Evolutionary conservation across 2,888 invertebrate genomes (phyloP).

Genomic region (Acanthosepion esculentum): DNA sequence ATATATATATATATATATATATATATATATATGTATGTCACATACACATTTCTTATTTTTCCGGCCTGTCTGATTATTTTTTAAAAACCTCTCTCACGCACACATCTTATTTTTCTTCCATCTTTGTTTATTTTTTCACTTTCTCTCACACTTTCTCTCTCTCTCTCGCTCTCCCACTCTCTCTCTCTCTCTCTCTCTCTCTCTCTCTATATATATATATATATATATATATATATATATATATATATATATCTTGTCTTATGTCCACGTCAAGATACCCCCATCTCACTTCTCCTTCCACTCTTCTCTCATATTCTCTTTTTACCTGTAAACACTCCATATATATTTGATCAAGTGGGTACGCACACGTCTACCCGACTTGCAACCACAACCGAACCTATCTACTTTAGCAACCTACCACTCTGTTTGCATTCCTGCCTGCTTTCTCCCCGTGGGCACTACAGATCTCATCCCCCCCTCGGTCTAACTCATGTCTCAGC

Average conservation of each 20-base stretch:
- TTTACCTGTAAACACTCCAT: not conserved
- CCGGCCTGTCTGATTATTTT: no score
- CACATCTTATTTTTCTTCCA: not conserved
- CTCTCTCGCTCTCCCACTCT: not conserved
- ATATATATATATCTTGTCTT: not conserved
- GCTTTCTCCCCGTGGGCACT: not conserved
- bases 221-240: constrained; percentile 2
- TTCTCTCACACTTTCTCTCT: not conserved
- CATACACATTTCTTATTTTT: no score
- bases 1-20: no score
- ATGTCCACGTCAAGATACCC: not conserved
- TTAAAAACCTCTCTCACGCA: not conserved
- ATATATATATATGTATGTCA: no score
- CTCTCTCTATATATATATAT: not conserved
- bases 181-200: not conserved
- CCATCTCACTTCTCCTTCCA: not conserved
- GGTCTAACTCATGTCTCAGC: not conserved
- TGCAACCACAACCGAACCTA: not conserved
- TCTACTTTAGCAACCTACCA: not conserved
- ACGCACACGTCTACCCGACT: not conserved
- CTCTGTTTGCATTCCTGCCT: not conserved
- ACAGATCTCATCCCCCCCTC: not conserved
- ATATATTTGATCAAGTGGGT: not conserved
- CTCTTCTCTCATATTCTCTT: not conserved
- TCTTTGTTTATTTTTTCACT: not conserved